phyloP scores from a whole-genome alignment of 2,797 vertebrate genomes.

The Schizopygopsis pylzovi region DNA sequence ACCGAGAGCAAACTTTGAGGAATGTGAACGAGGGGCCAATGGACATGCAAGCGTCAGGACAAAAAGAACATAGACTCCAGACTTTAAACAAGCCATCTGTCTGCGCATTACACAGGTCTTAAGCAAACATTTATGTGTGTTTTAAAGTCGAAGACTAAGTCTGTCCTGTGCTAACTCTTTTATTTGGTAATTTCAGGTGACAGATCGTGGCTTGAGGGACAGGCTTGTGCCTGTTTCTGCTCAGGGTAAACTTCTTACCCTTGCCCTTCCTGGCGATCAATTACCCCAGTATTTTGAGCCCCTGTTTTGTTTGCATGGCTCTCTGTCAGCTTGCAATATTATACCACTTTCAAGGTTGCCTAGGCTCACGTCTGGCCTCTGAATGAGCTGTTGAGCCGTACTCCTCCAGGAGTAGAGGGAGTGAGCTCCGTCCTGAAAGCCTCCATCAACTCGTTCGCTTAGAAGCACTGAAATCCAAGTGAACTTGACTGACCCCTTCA shows the following conservation, averaged over 20 bases:
- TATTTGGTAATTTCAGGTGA: constrained; percentile 58
- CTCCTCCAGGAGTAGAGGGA: constrained; percentile 40
- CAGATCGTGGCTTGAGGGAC: constrained; percentile 48
- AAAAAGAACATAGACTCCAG: constrained; percentile 62
- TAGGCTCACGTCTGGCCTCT: constrained; percentile 24
- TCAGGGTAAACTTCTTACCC: constrained; percentile 24
- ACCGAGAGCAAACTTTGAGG: constrained; percentile 72
- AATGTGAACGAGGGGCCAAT: constrained; percentile 48
- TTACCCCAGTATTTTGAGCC: constrained; percentile 46
- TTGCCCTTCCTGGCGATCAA: constrained; percentile 36
- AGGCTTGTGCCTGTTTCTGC: constrained; percentile 40
- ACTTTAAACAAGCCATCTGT: constrained; percentile 65
- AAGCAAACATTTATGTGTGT: constrained; percentile 69
- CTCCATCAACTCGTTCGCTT: constrained; percentile 25
- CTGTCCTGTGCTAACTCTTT: constrained; percentile 58
- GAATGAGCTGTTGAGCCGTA: constrained; percentile 38
- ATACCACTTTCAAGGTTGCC: constrained; percentile 25
- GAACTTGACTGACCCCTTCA: constrained; percentile 48
- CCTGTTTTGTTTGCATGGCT: constrained; percentile 41
- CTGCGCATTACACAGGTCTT: constrained; percentile 67
- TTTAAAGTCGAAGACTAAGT: constrained; percentile 53
- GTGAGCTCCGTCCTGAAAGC: not conserved
- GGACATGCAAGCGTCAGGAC: constrained; percentile 63
- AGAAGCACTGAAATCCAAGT: constrained; percentile 41
- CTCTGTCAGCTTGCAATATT: constrained; percentile 44